Evolutionary conservation across 2,888 invertebrate genomes (phyloP), one percentile per base, ranked within the genome.

Genomic region (Netelia virgata): DNA sequence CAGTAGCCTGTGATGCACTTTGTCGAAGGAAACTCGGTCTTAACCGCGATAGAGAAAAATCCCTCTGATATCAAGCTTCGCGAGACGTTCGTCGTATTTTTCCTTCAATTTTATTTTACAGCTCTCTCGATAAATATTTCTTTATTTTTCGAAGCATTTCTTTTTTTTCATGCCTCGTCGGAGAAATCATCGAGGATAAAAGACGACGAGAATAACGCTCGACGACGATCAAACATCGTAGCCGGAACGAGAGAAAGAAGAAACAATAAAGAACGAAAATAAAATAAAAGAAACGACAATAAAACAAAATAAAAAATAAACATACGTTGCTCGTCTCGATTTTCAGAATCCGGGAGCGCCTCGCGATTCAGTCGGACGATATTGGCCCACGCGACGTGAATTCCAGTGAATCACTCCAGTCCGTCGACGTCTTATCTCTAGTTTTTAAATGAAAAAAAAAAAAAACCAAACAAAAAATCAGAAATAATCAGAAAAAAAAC

Each of bases 371-470:
- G 0, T 36, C 36, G 36, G 36, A 36, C 8, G 36, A 36, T 36
- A 74, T 84, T 74, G 73, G 55, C 61, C 11, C 61, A 68, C 61
- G 36, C 73, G 73, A 75, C 78, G 84, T 70, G 69, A 53, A 16
- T 66, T 18, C 18, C 9, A 68, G 47, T 82, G 82, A 85, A 78
- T 79, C 84, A 82, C 57, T 20, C 72, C 41, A 11, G 57, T 55
- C 28, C 50, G 11, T 36, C 36, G 36, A 36, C 36, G 68, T 74
- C 36, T 73, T 77, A 73, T 78, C 69, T 20, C 1, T 28, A 41
- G n/a, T 41, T 70, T 41, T 1, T 14, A 70, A 28, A 70, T 16
- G 16, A 36, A 23, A 11, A 5, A 41, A 11, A 43, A 41, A 43
- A 41, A 55, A 16, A 55, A 16, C n/a, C n/a, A n/a, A n/a, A n/a